These are phyloP conservation scores for Drosophila yakuba DNA, from an alignment of 1,140 invertebrate genomes.

Conservation along the genomic window DNA sequence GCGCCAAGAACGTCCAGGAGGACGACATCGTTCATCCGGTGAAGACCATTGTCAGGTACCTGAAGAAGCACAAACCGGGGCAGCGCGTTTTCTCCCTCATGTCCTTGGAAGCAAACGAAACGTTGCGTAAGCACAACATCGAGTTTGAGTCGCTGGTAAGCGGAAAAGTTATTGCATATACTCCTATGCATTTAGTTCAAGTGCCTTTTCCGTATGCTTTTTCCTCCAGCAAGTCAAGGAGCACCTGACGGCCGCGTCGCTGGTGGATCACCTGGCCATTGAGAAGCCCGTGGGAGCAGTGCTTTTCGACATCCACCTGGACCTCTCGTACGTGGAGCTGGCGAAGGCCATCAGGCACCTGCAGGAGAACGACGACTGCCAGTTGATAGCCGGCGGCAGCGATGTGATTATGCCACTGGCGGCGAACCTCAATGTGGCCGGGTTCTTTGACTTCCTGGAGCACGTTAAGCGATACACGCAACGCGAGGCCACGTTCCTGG, in stretches of 20 bases:
- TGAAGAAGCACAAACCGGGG: conserved; percentile 59
- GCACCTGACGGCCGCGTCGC: conserved; percentile 59
- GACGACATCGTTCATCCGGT: conserved; percentile 74
- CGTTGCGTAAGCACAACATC: conserved; percentile 68
- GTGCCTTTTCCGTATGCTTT: neutral
- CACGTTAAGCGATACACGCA: conserved; percentile 84
- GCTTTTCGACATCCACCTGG: conserved; percentile 74
- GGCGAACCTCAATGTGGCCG: conserved; percentile 68
- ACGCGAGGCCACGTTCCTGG: conserved; percentile 84
- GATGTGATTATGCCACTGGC: conserved; percentile 70
- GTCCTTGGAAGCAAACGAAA: conserved; percentile 69
- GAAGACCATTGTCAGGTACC: conserved; percentile 71
- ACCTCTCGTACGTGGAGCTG: conserved; percentile 71
- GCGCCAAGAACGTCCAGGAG: conserved; percentile 51
- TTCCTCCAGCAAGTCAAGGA: conserved; percentile 66
- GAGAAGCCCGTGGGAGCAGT: conserved; percentile 70
- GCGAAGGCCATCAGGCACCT: conserved; percentile 69
- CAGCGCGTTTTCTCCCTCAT: conserved; percentile 66
- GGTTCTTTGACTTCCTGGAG: conserved; percentile 85
- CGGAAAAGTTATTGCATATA: neutral
- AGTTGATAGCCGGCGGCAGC: conserved; percentile 69
- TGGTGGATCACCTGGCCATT: conserved; percentile 59
- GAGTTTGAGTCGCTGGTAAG: conserved; percentile 73
- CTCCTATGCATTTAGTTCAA: too few species aligned
- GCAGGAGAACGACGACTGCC: conserved; percentile 60